Percentiles rank a stretch among this genome's conserved stretches.
These are phyloP conservation scores for Selene dorsalis DNA, from an alignment of 2,797 vertebrate species.

Conservation along the genomic window DNA sequence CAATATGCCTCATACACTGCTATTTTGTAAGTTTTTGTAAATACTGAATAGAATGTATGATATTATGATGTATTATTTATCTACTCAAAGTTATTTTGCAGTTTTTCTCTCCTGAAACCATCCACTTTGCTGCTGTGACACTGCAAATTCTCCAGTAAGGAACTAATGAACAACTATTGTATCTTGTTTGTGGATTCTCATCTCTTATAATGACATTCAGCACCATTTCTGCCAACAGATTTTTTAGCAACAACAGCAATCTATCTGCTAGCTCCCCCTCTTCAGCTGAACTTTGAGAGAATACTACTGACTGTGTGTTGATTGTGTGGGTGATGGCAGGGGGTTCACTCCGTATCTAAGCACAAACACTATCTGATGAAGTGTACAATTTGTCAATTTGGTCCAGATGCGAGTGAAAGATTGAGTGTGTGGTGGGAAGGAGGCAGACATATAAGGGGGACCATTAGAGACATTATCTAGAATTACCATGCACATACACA, in stretches of 20 bases:
- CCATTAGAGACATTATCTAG: no score
- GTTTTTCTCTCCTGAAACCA: no score
- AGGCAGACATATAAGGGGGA: background rate
- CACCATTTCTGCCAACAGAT: conserved; percentile 14
- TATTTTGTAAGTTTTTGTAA: no score
- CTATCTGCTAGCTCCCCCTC: conserved; percentile 17
- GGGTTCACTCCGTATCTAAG: conserved; percentile 40
- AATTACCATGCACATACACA: background rate
- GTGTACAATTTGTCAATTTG: conserved; percentile 41
- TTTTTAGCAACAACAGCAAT: conserved; percentile 39
- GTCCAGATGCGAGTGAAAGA: conserved; percentile 10
- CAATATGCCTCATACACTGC: no score
- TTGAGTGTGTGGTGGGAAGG: background rate
- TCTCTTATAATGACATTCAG: conserved; percentile 31
- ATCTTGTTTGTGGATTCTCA: background rate
- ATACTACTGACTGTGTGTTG: conserved; percentile 36
- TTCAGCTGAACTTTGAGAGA: conserved; percentile 35
- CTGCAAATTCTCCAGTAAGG: no score
- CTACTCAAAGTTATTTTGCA: no score
- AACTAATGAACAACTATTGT: no score
- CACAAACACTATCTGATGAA: conserved; percentile 46
- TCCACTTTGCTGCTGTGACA: no score
- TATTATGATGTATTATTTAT: no score
- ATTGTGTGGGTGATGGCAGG: conserved; percentile 38
- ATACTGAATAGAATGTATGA: no score